Base-by-base conservation (phyloP, 2,888 invertebrate genomes). In the Hedychridium roseum region DNA sequence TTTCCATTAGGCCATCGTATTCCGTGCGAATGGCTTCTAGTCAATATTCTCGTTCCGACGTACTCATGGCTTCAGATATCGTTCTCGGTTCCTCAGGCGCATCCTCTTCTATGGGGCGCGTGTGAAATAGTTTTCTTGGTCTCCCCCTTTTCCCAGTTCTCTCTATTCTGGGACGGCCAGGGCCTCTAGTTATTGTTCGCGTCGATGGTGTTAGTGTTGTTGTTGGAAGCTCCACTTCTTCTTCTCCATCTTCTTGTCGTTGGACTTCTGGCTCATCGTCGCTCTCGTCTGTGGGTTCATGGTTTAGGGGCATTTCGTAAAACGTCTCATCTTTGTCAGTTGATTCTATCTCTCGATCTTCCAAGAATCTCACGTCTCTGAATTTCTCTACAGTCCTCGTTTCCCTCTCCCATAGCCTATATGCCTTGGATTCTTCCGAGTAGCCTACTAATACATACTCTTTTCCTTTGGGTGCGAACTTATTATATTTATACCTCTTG, bases 111-210 rank as follows among this genome's bases (percentile, higher is more conserved):
- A n/a, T n/a, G n/a, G n/a, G n/a, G n/a, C n/a, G n/a, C n/a, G n/a
- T n/a, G n/a, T 40, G 9, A 9, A 40, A 43, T 7, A 42, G 3
- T 42, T 50, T 47, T n/a, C 35, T 17, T 9, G 56, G 52, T 42
- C 68, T 79, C 78, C 54, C 76, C 67, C 16, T 72, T 72, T 70
- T 79, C 78, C 70, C 80, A 79, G 38, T 72, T 70, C 61, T 76
- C 69, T 59, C 18, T 46, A 51, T 43, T 26, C 35, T 46, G 49
- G 47, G 28, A 50, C 54, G 37, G 48, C 64, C 44, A 63, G 0
- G 0, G 2, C 44, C 44, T 7, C 44, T n/a, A n/a, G n/a, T n/a
- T n/a, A n/a, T n/a, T n/a, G n/a, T n/a, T n/a, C n/a, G n/a, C n/a
- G n/a, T n/a, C n/a, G n/a, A n/a, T n/a, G n/a, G n/a, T n/a, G n/a